Evolutionary conservation across 2,888 invertebrate genomes (phyloP).

Genomic region (Camponotus fellah): DNA sequence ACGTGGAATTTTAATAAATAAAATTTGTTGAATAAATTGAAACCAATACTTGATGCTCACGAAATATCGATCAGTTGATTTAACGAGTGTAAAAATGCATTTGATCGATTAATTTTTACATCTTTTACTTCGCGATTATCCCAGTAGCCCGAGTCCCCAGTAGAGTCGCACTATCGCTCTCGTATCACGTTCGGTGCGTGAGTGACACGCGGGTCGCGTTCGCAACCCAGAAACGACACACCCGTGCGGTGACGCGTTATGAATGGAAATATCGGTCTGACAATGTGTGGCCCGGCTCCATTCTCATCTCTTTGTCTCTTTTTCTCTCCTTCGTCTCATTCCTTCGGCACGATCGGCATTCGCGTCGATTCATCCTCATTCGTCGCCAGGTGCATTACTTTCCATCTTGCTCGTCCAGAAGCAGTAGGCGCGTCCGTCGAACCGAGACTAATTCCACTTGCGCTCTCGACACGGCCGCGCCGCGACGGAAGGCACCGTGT

Average conservation of each 20-base stretch:
- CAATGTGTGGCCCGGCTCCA: constrained; percentile 30
- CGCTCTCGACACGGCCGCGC: constrained; percentile 70
- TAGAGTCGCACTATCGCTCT: constrained; percentile 47
- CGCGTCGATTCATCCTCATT: constrained; percentile 69
- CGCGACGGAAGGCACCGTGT: constrained; percentile 58
- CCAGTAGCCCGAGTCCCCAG: constrained; percentile 1
- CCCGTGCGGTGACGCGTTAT: constrained; percentile 63
- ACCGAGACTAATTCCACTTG: constrained; percentile 78
- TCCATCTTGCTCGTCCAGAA: constrained; percentile 65
- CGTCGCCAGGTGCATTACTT: constrained; percentile 68
- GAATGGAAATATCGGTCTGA: constrained; percentile 67
- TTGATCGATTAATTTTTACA: constrained; percentile 5
- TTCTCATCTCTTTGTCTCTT: constrained; percentile 17
- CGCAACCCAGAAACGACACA: constrained; percentile 67
- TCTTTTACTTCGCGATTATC: constrained; percentile 17
- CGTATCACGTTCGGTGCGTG: constrained; percentile 63
- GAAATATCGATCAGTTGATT: neutral
- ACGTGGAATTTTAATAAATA: neutral
- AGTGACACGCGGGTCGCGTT: constrained; percentile 49
- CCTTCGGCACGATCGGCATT: constrained; percentile 49
- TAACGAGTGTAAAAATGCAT: neutral
- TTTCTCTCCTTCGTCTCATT: neutral
- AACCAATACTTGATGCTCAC: neutral
- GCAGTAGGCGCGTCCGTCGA: constrained; percentile 64
- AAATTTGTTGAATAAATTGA: neutral